phyloP scores from a whole-genome alignment of 2,113 vertebrate genomes.

The Gadus chalcogrammus region DNA sequence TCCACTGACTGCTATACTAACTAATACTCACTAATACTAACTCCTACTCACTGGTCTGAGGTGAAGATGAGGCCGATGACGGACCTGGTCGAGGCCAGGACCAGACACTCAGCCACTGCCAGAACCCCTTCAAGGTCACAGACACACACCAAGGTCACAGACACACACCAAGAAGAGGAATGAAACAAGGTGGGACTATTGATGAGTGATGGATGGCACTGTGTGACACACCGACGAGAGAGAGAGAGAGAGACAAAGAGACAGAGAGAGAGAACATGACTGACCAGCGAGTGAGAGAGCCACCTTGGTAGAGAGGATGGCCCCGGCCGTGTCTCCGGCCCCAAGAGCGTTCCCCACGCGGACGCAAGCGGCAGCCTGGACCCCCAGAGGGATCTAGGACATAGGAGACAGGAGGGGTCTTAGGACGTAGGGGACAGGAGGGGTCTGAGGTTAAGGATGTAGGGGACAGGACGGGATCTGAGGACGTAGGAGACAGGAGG shows the following conservation, averaged over 20 bases:
- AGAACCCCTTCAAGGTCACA: conserved; percentile 59
- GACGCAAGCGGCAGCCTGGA: conserved; percentile 79
- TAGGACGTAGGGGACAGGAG: too few relatives aligned
- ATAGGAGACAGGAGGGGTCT: too few relatives aligned
- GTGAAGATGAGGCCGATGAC: conserved; percentile 83
- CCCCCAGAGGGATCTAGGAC: conserved; percentile 73
- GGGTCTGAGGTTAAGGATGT: not conserved
- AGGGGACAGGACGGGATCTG: not conserved
- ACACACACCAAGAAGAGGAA: conserved; percentile 49
- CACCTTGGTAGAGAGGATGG: conserved; percentile 70
- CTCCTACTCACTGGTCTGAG: conserved; percentile 74
- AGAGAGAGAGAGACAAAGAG: too few relatives aligned
- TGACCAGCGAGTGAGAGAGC: conserved; percentile 77
- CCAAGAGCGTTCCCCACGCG: conserved; percentile 85
- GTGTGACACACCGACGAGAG: too few relatives aligned
- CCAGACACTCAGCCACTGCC: conserved; percentile 64
- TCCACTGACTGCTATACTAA: too few relatives aligned
- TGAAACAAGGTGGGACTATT: too few relatives aligned
- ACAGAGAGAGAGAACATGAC: conserved; percentile 15
- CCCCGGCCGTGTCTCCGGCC: conserved; percentile 74
- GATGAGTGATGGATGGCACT: too few relatives aligned
- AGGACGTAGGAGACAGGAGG: not conserved
- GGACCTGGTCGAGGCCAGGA: conserved; percentile 72
- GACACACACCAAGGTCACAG: not conserved
- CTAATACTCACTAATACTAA: too few relatives aligned